Conservation (phyloP, 2,113 vertebrate genomes). For the Chloebia gouldiae region DNA sequence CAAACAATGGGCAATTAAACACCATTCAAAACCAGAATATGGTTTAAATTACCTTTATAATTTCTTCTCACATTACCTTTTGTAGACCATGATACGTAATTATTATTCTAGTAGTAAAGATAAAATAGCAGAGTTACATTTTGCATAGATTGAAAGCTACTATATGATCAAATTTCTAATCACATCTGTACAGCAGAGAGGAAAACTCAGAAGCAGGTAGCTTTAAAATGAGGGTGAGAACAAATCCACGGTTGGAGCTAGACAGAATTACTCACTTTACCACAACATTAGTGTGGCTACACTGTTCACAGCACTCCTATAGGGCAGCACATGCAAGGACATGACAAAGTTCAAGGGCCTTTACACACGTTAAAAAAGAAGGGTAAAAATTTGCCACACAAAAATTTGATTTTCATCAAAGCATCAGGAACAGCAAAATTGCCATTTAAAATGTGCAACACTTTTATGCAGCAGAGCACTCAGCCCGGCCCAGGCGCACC, state of each 20-base stretch:
- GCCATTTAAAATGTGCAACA: neutral
- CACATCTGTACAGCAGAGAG: neutral
- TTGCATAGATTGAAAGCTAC: neutral
- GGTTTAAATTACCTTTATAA: neutral
- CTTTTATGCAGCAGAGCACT: neutral
- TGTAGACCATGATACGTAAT: neutral
- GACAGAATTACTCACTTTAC: neutral
- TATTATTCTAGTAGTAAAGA: neutral
- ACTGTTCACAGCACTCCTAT: neutral
- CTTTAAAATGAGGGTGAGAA: neutral
- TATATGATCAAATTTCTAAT: neutral
- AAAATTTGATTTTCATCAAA: neutral
- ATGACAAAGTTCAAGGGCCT: neutral
- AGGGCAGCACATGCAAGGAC: neutral
- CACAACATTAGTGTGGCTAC: neutral
- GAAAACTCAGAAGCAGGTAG: neutral
- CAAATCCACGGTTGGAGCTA: neutral
- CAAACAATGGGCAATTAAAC: neutral
- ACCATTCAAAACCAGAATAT: neutral
- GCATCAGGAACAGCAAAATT: neutral
- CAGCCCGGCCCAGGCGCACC: neutral
- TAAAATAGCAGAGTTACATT: neutral
- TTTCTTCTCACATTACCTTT: neutral
- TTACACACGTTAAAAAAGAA: neutral
- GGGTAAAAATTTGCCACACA: neutral